Evolutionary conservation across 2,888 invertebrate species (phyloP), one percentile per base, ranked within the genome.

Genomic region (Tenodera sinensis): DNA sequence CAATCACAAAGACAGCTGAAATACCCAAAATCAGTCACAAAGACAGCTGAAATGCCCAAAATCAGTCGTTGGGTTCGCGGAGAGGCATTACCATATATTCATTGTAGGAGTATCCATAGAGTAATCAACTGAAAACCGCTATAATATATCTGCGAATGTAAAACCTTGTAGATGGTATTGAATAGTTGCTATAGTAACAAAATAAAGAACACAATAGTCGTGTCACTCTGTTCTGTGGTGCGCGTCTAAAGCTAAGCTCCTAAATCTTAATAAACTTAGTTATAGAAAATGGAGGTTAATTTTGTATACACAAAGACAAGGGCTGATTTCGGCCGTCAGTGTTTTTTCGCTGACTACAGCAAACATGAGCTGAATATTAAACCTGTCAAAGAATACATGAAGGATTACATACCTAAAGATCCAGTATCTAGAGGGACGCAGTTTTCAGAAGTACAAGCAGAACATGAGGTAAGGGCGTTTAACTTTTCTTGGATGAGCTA

Each of bases 281-380:
- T 3, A 12, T 12, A 12, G 0, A 71, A 71, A 71, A 88, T 85
- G 85, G 84, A 88, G 91, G 92, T 94, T 28, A 93, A 93, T 91
- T 95, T 94, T 92, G 93, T 94, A 27, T 97, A 97, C 92, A 95
- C 96, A 90, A 96, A 95, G 93, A 95, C 95, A 91, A 95, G 97
- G 83, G 94, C 94, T 91, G 94, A 96, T 90, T 97, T 96, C 92
- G 97, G 97, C 0, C 94, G 95, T 91, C 96, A 96, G 92, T 95
- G 95, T 87, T 92, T 95, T 85, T 97, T 97, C 92, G 94, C 95
- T 90, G 96, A 96, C 91, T 95, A 95, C 92, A 95, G 96, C n/a
- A 90, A 92, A 12, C 91, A 90, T 6, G 89, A 92, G 9, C 89
- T 92, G 88, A 92, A 92, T 89, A 91, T 93, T 42, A 84, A 89